Evolutionary conservation across 64 coral and sea anemone genomes (phyloP).

Genomic region (Platygyra sinensis): DNA sequence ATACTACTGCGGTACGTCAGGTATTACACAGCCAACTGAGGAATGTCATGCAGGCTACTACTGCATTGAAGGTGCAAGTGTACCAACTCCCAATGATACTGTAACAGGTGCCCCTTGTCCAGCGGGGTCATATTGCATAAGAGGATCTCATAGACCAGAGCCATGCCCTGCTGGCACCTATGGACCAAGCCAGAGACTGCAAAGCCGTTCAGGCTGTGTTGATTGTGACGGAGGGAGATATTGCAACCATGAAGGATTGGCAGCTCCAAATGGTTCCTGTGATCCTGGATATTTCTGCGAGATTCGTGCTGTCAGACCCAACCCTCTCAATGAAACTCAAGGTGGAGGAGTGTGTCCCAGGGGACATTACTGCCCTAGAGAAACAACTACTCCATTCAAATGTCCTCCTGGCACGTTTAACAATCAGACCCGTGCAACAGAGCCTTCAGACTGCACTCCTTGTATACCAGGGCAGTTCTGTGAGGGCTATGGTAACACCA

Average conservation of each 20-base stretch:
- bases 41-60: conserved; percentile 94
- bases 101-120: conserved; percentile 85
- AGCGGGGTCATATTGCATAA: conserved; percentile 75
- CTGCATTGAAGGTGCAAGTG: conserved; percentile 82
- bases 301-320: conserved; percentile 72
- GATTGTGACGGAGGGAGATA: conserved; percentile 93
- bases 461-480: conserved; percentile 92
- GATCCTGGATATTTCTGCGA: conserved; percentile 83
- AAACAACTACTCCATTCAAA: conserved; percentile 91
- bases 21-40: conserved; percentile 79
- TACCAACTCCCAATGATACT: conserved; percentile 91
- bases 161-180: conserved; percentile 88
- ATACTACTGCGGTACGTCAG: conserved; percentile 81
- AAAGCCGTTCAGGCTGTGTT: conserved; percentile 75
- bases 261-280: conserved; percentile 85
- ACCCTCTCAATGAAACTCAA: conserved; percentile 60
- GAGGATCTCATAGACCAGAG: conserved; percentile 70
- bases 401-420: conserved; percentile 96
- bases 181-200: conserved; percentile 65
- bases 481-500: conserved; percentile 75
- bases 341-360: conserved; percentile 92
- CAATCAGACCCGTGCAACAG: conserved; percentile 69
- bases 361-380: conserved; percentile 79
- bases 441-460: conserved; percentile 71
- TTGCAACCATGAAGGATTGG: conserved; percentile 72